phyloP scores from a whole-genome alignment of 23 tunicate species.

The Oikopleura vanhoeffeni region DNA sequence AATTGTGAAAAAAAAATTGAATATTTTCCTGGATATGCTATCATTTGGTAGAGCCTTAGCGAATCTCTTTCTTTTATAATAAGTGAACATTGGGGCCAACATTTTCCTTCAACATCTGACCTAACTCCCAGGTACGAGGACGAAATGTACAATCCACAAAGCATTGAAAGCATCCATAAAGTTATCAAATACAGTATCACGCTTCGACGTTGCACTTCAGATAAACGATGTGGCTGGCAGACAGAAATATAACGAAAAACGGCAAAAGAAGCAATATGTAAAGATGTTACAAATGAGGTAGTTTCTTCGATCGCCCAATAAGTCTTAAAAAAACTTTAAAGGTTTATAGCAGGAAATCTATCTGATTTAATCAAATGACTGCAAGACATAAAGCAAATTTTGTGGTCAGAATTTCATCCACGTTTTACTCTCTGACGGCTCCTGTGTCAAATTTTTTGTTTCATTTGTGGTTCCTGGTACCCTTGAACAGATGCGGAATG shows the following conservation, averaged over 20 bases:
- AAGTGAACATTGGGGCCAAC: slow-evolving; percentile 4
- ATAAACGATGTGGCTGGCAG: neutral
- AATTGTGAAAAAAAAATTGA: too few relatives aligned
- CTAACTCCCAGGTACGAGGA: neutral
- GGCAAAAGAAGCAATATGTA: slow-evolving; percentile 12
- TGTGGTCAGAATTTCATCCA: too few relatives aligned
- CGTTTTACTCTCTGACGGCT: too few relatives aligned
- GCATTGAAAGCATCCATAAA: neutral
- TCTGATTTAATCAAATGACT: neutral
- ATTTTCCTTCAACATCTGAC: neutral
- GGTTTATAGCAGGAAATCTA: neutral
- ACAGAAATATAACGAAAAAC: slow-evolving; percentile 8
- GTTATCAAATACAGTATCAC: neutral
- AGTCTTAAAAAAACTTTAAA: neutral
- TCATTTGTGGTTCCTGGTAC: too few relatives aligned
- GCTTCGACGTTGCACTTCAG: neutral
- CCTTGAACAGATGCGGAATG: too few relatives aligned
- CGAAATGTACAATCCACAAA: slow-evolving; percentile 7
- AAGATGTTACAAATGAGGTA: slow-evolving; percentile 1
- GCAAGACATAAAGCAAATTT: too few relatives aligned
- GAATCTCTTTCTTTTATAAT: neutral
- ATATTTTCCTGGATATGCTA: neutral
- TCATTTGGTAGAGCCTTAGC: neutral
- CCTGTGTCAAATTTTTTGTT: too few relatives aligned
- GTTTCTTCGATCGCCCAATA: slow-evolving; percentile 16